Evolutionary conservation across 2,888 invertebrate species (phyloP).

Genomic region (Pachydiplax longipennis): DNA sequence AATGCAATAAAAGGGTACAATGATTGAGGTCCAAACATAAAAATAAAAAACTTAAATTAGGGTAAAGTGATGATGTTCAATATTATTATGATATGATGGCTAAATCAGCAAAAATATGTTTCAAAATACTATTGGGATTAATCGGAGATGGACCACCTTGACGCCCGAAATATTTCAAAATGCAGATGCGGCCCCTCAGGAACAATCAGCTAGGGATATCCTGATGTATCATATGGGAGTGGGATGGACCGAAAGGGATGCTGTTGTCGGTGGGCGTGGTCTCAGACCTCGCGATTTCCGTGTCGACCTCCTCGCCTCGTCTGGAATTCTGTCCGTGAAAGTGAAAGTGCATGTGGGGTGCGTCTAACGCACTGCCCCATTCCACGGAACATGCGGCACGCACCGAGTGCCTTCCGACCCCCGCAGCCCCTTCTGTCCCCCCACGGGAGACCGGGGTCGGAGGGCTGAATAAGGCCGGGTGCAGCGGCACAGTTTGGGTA

Average conservation of each 20-base stretch:
- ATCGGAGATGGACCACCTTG: too few species aligned
- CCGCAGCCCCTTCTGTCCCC: background rate
- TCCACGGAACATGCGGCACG: slow-evolving; percentile 9
- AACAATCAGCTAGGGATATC: background rate
- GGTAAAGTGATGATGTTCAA: too few species aligned
- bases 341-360: slow-evolving; percentile 36
- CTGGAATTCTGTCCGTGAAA: slow-evolving; percentile 36
- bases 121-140: too few species aligned
- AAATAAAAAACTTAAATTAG: too few species aligned
- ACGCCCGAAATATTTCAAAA: too few species aligned
- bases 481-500: background rate
- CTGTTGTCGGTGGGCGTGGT: background rate
- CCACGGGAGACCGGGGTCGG: background rate
- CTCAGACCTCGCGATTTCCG: background rate
- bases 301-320: slow-evolving; percentile 36
- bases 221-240: background rate
- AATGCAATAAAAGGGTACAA: too few species aligned
- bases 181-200: too few species aligned
- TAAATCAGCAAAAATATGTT: too few species aligned
- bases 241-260: background rate
- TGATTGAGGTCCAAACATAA: too few species aligned
- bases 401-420: background rate
- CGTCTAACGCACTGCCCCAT: background rate
- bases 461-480: background rate
- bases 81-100: too few species aligned